Conservation (phyloP, 2,113 vertebrate genomes). For the Phylloscopus whistleri region DNA sequence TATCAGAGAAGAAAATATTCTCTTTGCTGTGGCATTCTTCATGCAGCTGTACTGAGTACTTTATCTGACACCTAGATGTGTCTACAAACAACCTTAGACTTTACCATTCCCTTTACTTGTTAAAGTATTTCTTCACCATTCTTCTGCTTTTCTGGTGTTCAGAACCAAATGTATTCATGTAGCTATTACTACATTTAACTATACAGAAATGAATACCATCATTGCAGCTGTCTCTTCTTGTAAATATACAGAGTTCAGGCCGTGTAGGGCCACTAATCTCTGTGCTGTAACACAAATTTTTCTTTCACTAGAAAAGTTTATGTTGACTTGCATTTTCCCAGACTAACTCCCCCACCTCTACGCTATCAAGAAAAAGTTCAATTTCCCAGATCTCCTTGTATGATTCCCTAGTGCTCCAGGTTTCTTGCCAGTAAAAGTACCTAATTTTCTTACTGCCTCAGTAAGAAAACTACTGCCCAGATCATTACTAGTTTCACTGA, state of each 20-base stretch:
- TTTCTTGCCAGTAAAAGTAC: not conserved
- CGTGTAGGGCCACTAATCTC: not conserved
- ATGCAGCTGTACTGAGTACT: not conserved
- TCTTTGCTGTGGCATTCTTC: not conserved
- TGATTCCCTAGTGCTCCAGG: not conserved
- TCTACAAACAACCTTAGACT: not conserved
- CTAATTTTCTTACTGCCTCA: not conserved
- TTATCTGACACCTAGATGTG: not conserved
- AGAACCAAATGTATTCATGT: not conserved
- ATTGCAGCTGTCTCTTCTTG: not conserved
- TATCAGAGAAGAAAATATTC: not conserved
- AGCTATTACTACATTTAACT: not conserved
- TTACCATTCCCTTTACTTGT: not conserved
- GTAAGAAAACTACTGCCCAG: not conserved
- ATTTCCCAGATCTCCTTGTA: not conserved
- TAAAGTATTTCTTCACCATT: not conserved
- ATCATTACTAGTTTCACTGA: not conserved
- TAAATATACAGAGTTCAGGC: not conserved
- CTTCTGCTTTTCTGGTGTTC: not conserved
- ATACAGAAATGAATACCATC: not conserved
- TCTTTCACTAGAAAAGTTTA: not conserved
- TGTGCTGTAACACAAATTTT: not conserved
- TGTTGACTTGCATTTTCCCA: not conserved
- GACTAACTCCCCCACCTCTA: not conserved
- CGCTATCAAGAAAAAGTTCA: not conserved